These are phyloP conservation scores for Cladopsammia gracilis DNA, from an alignment of 64 coral and sea anemone genomes.

Conservation along the genomic window DNA sequence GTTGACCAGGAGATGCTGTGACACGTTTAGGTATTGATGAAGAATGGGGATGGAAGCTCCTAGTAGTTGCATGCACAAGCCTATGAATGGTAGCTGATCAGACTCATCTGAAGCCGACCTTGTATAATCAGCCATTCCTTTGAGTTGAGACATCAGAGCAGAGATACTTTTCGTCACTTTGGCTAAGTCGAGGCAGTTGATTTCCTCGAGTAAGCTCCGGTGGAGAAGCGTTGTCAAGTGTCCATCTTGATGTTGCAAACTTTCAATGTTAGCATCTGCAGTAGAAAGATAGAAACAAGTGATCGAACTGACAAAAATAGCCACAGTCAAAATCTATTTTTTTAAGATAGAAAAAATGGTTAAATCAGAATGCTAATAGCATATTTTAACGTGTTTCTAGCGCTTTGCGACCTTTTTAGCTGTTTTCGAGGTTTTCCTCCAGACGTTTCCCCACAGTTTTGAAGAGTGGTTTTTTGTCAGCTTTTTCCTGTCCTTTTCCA, in stretches of 20 bases:
- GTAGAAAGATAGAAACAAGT: not conserved
- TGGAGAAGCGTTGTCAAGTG: slow-evolving; percentile 61
- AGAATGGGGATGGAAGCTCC: slow-evolving; percentile 57
- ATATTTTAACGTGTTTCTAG: no score
- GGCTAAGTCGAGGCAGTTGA: slow-evolving; percentile 33
- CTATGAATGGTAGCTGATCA: not conserved
- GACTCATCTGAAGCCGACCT: not conserved
- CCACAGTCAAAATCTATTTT: no score
- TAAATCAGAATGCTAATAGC: no score
- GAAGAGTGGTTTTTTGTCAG: no score
- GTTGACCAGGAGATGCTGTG: slow-evolving; percentile 59
- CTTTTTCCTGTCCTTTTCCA: no score
- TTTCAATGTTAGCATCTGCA: not conserved
- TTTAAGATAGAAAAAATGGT: no score
- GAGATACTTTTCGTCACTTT: slow-evolving; percentile 8
- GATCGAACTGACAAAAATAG: no score
- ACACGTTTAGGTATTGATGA: slow-evolving; percentile 76
- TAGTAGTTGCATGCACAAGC: not conserved
- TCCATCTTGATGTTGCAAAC: slow-evolving; percentile 32
- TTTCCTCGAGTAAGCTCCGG: slow-evolving; percentile 38
- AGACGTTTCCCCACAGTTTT: no score
- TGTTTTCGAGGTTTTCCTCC: no score
- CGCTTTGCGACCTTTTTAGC: no score
- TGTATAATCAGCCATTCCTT: slow-evolving; percentile 9
- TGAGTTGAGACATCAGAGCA: slow-evolving; percentile 31